phyloP scores from a whole-genome alignment of 2,113 vertebrate species.

The Poicephalus gulielmi region DNA sequence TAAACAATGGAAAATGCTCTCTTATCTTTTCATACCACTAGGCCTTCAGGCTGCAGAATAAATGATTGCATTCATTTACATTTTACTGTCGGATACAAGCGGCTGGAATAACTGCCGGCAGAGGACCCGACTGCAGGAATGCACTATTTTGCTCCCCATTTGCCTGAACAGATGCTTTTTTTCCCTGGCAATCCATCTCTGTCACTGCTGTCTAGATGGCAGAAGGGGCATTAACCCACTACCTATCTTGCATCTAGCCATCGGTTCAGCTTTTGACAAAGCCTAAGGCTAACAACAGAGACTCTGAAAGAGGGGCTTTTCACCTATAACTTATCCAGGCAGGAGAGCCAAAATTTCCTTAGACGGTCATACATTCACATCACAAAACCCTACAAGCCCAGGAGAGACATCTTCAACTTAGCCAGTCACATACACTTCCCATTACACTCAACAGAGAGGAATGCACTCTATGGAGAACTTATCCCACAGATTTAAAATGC shows the following conservation, averaged over 20 bases:
- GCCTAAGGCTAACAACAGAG: neutral
- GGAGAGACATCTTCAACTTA: neutral
- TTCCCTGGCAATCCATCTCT: neutral
- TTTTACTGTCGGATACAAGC: conserved; percentile 54
- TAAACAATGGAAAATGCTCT: conserved; percentile 59
- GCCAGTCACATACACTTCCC: neutral
- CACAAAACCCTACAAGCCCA: neutral
- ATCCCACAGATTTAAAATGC: fast-evolving
- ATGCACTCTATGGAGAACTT: neutral
- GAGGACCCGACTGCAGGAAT: neutral
- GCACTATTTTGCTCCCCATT: conserved; percentile 29
- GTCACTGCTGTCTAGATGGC: neutral
- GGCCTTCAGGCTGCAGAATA: conserved; percentile 58
- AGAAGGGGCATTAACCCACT: neutral
- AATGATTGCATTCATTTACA: conserved; percentile 63
- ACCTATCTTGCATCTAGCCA: neutral
- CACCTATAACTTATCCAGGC: neutral
- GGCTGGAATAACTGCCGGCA: conserved; percentile 20
- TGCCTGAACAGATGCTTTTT: neutral
- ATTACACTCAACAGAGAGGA: neutral
- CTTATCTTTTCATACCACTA: conserved; percentile 62
- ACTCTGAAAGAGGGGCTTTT: neutral
- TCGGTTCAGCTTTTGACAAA: neutral
- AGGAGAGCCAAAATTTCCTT: neutral
- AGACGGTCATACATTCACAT: neutral